Evolutionary conservation across 2,797 vertebrate genomes (phyloP), one percentile per base, ranked within the genome.

Genomic region (Hydrophis major): DNA sequence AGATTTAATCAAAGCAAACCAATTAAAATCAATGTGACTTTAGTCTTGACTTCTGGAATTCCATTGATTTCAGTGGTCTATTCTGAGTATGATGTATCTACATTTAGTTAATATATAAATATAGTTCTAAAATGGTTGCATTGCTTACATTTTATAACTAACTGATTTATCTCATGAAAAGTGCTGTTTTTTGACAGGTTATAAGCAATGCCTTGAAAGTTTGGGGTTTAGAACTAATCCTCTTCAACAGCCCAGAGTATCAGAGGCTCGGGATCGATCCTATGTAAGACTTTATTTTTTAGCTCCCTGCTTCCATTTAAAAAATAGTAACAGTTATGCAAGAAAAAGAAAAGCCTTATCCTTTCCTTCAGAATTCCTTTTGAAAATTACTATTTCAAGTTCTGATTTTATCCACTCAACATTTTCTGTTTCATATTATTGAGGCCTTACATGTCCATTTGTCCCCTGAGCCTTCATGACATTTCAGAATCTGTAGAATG

Each of bases 161-260:
- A 93, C 86, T 93, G 56, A 6, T 94, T 94, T 95, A 88, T 94
- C 93, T 97, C 28, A 96, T 93, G 87, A 95, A 95, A 97, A 96
- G 88, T 97, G 47, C 93, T 96, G 0, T 96, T 96, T 97, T 96
- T 96, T 94, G 95, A 66, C 97, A 99, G 99, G 99, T 99, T 96
- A 99, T 99, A 98, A 99, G 99, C 97, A 99, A 99, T 96, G 99
- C 99, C 95, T 98, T 99, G 96, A 98, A 99, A 97, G 99, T 99
- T 74, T 99, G 99, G 99, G 99, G 99, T 94, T 98, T 99, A 98
- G 99, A 99, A 96, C 97, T 99, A 96, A 98, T 99, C 97, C 99
- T 99, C 93, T 99, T 99, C 98, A 99, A 99, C 98, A 99, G 99
- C 95, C 98, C 98, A 95, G 99, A 99, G 96, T 99, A 99, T 97